Percentiles rank a stretch among this genome's conserved stretches.
Conservation (phyloP, 2,797 vertebrate genomes). For the Diplodus sargus region DNA sequence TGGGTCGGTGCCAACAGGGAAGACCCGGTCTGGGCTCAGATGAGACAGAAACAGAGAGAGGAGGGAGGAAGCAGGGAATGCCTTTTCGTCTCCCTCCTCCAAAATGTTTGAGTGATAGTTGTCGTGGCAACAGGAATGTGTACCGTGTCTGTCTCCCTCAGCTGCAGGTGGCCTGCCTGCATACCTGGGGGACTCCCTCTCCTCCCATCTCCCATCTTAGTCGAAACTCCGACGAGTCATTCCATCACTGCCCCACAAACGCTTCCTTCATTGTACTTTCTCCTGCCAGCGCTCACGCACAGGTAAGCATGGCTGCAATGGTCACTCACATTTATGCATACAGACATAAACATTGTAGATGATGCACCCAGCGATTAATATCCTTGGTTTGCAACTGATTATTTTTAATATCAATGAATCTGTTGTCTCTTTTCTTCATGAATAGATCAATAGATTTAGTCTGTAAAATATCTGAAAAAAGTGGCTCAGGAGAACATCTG, state of each 20-base stretch:
- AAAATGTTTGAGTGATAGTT: conserved; percentile 47
- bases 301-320: neutral
- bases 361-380: neutral
- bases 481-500: neutral
- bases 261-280: neutral
- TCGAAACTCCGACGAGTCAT: conserved; percentile 43
- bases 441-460: neutral
- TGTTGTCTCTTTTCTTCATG: neutral
- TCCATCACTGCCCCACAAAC: conserved; percentile 11
- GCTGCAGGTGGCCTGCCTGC: conserved; percentile 36
- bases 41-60: conserved; percentile 35
- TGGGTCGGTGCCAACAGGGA: conserved; percentile 52
- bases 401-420: neutral
- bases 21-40: conserved; percentile 23
- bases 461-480: neutral
- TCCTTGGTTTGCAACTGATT: neutral
- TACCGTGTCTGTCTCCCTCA: conserved; percentile 10
- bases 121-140: conserved; percentile 43
- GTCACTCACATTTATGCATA: neutral
- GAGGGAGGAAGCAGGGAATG: conserved; percentile 32
- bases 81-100: conserved; percentile 40
- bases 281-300: neutral
- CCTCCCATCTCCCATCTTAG: conserved; percentile 19
- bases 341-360: neutral
- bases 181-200: conserved; percentile 65